Evolutionary conservation across 2,888 invertebrate species (phyloP).

Genomic region (Agriopis leucophaearia): DNA sequence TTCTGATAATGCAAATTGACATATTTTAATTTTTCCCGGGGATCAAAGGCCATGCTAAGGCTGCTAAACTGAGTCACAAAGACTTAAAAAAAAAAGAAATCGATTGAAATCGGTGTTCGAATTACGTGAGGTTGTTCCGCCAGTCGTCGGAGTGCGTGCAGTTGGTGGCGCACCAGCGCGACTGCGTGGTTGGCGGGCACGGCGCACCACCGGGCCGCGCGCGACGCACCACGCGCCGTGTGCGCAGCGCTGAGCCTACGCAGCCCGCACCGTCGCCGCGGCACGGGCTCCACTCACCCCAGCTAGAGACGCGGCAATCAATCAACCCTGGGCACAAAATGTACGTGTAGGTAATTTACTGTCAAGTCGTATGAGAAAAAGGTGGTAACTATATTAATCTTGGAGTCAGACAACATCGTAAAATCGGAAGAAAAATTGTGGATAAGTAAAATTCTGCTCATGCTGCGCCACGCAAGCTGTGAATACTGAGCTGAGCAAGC

Average conservation of each 20-base stretch:
- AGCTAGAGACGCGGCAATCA: slow-evolving; percentile 94
- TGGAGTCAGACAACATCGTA: no score
- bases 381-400: no score
- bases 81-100: slow-evolving; percentile 21
- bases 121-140: slow-evolving; percentile 81
- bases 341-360: not conserved
- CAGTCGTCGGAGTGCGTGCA: slow-evolving; percentile 74
- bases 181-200: slow-evolving; percentile 94
- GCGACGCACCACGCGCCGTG: slow-evolving; percentile 91
- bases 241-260: slow-evolving; percentile 94
- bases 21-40: not conserved
- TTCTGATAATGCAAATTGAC: no score
- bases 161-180: slow-evolving; percentile 94
- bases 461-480: no score
- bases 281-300: slow-evolving; percentile 96
- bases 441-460: no score
- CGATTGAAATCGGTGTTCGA: slow-evolving; percentile 38
- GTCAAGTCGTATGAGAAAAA: not conserved
- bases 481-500: no score
- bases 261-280: slow-evolving; percentile 93
- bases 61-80: not conserved
- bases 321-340: slow-evolving; percentile 79
- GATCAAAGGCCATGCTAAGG: not conserved
- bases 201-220: slow-evolving; percentile 92
- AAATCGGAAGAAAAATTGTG: no score